Percentiles rank a stretch among this genome's conserved stretches.
Conservation (phyloP, 2,113 vertebrate genomes). For the Danionella cerebrum region DNA sequence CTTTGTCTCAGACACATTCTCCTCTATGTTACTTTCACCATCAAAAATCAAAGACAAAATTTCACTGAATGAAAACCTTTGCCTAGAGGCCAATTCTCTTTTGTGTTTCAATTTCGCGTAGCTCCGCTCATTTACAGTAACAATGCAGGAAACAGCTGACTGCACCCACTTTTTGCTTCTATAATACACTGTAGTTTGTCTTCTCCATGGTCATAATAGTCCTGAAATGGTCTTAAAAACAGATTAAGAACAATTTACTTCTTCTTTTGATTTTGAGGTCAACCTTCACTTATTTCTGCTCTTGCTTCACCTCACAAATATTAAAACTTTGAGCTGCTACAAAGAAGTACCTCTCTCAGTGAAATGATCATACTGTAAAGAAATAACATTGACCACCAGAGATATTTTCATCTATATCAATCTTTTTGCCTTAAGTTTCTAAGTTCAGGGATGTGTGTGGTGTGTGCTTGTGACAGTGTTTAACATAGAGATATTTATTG, state of each 20-base stretch:
- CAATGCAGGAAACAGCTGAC: no score
- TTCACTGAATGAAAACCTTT: no score
- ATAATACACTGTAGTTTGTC: no score
- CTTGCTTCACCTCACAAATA: constrained; percentile 45
- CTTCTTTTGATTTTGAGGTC: background rate
- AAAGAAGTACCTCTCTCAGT: constrained; percentile 46
- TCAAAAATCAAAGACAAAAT: no score
- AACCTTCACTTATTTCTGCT: no score
- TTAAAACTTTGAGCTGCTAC: constrained; percentile 46
- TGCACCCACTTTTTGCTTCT: no score
- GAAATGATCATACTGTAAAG: constrained; percentile 55
- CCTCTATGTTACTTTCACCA: no score
- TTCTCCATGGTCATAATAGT: no score
- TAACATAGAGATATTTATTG: background rate
- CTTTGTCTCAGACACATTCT: no score
- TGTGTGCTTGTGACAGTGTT: constrained; percentile 29
- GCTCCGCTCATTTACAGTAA: no score
- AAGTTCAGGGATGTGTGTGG: constrained; percentile 54
- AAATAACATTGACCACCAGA: constrained; percentile 7
- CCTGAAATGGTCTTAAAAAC: background rate
- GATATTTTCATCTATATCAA: constrained; percentile 42
- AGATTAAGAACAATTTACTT: background rate
- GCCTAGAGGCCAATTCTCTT: no score
- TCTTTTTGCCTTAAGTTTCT: constrained; percentile 67
- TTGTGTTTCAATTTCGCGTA: no score